phyloP scores from a whole-genome alignment of 2,797 vertebrate genomes.

The Tiaroga cobitis region DNA sequence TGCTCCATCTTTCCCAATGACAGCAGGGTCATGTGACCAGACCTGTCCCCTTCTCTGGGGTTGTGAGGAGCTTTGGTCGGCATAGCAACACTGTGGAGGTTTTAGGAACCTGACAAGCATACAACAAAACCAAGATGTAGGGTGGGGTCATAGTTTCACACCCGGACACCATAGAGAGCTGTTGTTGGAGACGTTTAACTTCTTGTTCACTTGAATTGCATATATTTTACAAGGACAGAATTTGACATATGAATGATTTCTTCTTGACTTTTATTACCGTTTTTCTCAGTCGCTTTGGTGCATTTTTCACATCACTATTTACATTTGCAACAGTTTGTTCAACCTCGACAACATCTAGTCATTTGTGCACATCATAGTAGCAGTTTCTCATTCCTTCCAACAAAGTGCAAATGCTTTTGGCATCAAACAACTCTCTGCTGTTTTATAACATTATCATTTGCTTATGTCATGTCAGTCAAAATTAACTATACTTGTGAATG shows the following conservation, averaged over 20 bases:
- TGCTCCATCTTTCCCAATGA: slow-evolving; percentile 53
- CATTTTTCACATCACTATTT: too few species aligned
- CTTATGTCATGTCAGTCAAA: too few species aligned
- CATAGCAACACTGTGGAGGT: slow-evolving; percentile 57
- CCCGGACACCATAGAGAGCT: neutral
- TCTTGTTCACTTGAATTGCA: neutral
- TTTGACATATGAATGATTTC: neutral
- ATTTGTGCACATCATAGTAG: too few species aligned
- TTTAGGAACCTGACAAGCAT: slow-evolving; percentile 49
- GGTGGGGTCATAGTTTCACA: slow-evolving; percentile 14
- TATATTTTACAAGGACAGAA: neutral
- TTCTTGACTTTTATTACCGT: neutral
- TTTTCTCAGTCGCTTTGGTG: too few species aligned
- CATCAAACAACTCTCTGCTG: too few species aligned
- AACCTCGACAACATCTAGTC: too few species aligned
- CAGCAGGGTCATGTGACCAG: slow-evolving; percentile 54
- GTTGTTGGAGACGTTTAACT: neutral
- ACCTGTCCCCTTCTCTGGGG: slow-evolving; percentile 52
- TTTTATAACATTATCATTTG: too few species aligned
- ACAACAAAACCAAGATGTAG: slow-evolving; percentile 29
- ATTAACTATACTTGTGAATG: too few species aligned
- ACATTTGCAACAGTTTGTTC: too few species aligned
- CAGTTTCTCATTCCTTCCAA: too few species aligned
- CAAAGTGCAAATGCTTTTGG: too few species aligned
- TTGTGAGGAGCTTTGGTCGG: slow-evolving; percentile 57